Evolutionary conservation across 1,140 invertebrate species (phyloP).

Genomic region (Drosophila pachea): DNA sequence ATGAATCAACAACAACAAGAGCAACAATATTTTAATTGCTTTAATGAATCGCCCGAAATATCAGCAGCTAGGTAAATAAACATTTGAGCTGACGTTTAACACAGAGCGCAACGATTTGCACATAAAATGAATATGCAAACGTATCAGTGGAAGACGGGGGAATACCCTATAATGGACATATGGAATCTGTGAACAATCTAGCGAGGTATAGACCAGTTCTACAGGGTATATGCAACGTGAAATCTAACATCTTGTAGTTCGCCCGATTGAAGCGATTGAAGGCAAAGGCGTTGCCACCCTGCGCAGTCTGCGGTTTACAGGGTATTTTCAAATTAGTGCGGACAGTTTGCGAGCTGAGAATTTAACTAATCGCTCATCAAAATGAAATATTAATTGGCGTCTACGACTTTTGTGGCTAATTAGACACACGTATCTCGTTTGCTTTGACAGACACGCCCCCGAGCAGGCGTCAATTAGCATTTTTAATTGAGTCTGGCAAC

Average conservation of each 20-base stretch:
- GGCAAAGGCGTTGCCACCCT: background rate
- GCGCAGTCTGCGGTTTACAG: background rate
- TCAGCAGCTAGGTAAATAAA: conserved; percentile 45
- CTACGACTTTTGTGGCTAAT: conserved; percentile 38
- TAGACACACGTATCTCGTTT: conserved; percentile 10
- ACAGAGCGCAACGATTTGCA: conserved; percentile 23
- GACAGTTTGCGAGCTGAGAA: background rate
- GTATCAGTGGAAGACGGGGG: background rate
- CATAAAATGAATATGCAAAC: conserved; percentile 11
- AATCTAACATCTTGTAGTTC: no score
- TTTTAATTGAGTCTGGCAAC: conserved; percentile 62
- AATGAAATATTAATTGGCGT: conserved; percentile 50
- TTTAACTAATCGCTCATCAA: conserved; percentile 24
- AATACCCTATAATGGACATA: background rate
- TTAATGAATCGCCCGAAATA: conserved; percentile 46
- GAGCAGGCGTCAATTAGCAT: conserved; percentile 65
- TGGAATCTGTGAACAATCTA: no score
- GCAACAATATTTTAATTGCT: conserved; percentile 46
- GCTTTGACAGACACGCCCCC: conserved; percentile 14
- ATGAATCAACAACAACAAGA: conserved; percentile 31
- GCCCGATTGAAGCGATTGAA: no score
- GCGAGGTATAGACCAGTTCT: no score
- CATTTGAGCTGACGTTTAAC: conserved; percentile 43
- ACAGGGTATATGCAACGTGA: no score
- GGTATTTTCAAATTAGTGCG: conserved; percentile 24